Conservation (phyloP, 2,797 vertebrate genomes). For the Manis crassicaudata region DNA sequence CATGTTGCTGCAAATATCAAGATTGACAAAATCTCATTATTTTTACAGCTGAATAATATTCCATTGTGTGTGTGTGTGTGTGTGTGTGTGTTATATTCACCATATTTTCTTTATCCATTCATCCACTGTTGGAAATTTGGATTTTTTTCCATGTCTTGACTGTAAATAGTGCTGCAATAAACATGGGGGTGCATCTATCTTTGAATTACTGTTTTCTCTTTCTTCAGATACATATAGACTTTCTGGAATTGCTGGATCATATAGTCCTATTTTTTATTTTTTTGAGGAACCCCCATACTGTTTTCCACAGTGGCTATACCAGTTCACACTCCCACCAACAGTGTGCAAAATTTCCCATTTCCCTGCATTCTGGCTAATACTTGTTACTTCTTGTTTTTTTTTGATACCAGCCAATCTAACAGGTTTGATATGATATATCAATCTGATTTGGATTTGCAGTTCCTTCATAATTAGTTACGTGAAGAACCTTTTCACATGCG, state of each 20-base stretch:
- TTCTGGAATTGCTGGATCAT: background rate
- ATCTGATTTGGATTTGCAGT: background rate
- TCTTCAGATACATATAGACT: background rate
- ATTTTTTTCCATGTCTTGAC: background rate
- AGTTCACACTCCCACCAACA: background rate
- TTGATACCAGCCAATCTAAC: background rate
- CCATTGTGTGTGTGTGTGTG: too few relatives aligned
- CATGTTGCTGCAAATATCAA: background rate
- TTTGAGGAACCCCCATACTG: background rate
- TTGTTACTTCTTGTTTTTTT: background rate
- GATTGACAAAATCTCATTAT: background rate
- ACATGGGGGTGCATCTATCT: background rate
- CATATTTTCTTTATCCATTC: background rate
- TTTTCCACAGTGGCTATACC: background rate
- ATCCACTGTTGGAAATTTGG: background rate
- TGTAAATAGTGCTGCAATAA: background rate
- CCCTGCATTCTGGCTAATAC: background rate
- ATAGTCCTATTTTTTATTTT: background rate
- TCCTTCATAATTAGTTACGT: background rate
- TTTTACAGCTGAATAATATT: background rate
- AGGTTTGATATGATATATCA: background rate
- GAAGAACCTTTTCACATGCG: background rate
- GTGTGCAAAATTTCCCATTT: background rate
- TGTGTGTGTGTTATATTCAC: too few relatives aligned
- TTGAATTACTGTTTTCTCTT: background rate